phyloP scores from a whole-genome alignment of 2,888 invertebrate species.

The Monopis laevigella region DNA sequence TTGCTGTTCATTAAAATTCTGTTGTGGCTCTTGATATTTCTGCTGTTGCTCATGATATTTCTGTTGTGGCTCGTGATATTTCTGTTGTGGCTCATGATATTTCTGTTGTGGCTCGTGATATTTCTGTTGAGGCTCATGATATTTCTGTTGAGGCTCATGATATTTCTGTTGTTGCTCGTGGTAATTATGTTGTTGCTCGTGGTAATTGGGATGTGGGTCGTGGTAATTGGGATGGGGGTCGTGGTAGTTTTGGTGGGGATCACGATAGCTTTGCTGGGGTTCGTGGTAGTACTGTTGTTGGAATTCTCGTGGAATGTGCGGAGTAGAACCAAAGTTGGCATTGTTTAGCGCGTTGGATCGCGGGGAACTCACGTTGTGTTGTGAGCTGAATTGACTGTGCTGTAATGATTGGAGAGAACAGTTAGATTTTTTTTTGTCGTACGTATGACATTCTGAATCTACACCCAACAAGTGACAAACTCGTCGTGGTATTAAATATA shows the following conservation, averaged over 20 bases:
- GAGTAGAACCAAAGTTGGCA: conserved; percentile 56
- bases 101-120: conserved; percentile 26
- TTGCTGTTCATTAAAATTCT: conserved; percentile 20
- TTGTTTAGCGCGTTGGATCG: conserved; percentile 17
- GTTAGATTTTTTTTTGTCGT: too few relatives aligned
- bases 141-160: conserved; percentile 21
- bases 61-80: conserved; percentile 23
- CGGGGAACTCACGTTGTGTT: conserved; percentile 57
- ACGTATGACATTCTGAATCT: too few relatives aligned
- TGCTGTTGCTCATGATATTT: conserved; percentile 24
- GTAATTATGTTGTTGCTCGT: conserved; percentile 9
- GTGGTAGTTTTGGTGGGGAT: conserved; percentile 24
- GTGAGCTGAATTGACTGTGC: conserved; percentile 66
- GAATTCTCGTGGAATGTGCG: conserved; percentile 47
- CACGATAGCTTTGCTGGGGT: conserved; percentile 1
- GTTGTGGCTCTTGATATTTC: conserved; percentile 13
- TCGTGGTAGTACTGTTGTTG: conserved; percentile 18
- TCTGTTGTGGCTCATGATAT: conserved; percentile 21
- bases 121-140: conserved; percentile 24
- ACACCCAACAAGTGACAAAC: too few relatives aligned
- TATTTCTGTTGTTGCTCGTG: conserved; percentile 21
- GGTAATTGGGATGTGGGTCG: conserved; percentile 22
- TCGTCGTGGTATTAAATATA: too few relatives aligned
- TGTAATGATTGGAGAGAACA: too few relatives aligned
- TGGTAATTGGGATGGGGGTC: conserved; percentile 22